These are phyloP conservation scores for Spinus olivaceus DNA, from an alignment of 2,797 vertebrate species.

Conservation along the genomic window DNA sequence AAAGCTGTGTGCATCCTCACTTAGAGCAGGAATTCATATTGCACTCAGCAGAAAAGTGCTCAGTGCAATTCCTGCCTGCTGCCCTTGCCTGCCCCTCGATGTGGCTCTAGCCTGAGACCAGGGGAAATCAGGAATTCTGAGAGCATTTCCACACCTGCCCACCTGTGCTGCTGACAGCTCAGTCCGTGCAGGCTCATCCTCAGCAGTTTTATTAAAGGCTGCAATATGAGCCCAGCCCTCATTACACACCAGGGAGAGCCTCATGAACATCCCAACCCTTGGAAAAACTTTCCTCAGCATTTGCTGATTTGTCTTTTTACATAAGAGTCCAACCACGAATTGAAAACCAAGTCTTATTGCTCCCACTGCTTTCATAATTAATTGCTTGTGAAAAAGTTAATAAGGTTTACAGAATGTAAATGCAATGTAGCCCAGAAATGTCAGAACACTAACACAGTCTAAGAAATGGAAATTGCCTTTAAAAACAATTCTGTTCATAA, in stretches of 20 bases:
- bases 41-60: neutral
- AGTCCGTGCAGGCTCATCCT: neutral
- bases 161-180: neutral
- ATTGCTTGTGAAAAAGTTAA: conserved; percentile 35
- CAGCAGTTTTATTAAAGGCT: neutral
- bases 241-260: neutral
- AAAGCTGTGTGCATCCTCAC: neutral
- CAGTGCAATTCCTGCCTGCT: neutral
- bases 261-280: neutral
- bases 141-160: neutral
- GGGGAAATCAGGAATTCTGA: neutral
- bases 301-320: conserved; percentile 10
- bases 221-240: neutral
- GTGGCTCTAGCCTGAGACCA: neutral
- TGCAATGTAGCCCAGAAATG: neutral
- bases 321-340: conserved; percentile 6
- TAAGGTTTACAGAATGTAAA: conserved; percentile 13
- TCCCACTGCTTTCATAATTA: conserved; percentile 27
- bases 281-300: neutral
- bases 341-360: conserved; percentile 3
- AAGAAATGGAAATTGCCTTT: neutral
- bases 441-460: neutral
- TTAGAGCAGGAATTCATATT: neutral
- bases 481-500: neutral
- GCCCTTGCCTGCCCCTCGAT: accelerated